Base-by-base conservation (phyloP, 1,140 invertebrate genomes). In the Ceratitis capitata region DNA sequence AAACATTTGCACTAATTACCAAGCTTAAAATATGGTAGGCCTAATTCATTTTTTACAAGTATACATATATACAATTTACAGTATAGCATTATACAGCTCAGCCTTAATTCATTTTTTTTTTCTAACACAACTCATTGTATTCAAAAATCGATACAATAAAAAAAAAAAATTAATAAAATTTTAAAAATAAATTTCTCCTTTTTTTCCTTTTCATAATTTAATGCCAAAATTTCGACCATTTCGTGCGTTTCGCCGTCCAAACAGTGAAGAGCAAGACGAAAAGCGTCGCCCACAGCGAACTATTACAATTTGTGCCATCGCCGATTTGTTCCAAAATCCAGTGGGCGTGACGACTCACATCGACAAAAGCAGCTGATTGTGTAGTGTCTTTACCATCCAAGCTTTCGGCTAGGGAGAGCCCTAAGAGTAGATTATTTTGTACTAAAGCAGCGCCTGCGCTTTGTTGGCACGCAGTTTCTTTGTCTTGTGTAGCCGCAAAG, bases 261-360 rank as follows among this genome's bases (percentile, higher is more conserved):
- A 53, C 82, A 0, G 90, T 91, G 23, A 91, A 89, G 1, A 86
- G 82, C 9, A 91, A 29, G n/a, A 91, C 86, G 0, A 87, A 87
- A 7, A 91, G 35, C 0, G 87, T 87, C 58, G 90, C 90, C 89
- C 89, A 91, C 3, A 91, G 29, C 9, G 89, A 87, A 61, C 90
- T 90, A 39, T 91, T 91, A 42, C 89, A 88, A 64, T 90, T 88
- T 45, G 82, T 45, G 4, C 90, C 90, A 42, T 91, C 88, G 1
- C 89, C 89, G 14, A 88, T 89, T 12, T 87, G 42, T 0, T 86
- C 53, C 7, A 83, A 49, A 9, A 91, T 89, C 90, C 90, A 91
- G 12, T 89, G 86, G 49, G 87, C 87, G 85, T 91, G 90, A 14
- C 84, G 87, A 82, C 88, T 87, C n/a, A 91, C 89, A 42, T 89